Evolutionary conservation across 2,113 vertebrate species (phyloP).

Genomic region (Callaeas wilsoni): DNA sequence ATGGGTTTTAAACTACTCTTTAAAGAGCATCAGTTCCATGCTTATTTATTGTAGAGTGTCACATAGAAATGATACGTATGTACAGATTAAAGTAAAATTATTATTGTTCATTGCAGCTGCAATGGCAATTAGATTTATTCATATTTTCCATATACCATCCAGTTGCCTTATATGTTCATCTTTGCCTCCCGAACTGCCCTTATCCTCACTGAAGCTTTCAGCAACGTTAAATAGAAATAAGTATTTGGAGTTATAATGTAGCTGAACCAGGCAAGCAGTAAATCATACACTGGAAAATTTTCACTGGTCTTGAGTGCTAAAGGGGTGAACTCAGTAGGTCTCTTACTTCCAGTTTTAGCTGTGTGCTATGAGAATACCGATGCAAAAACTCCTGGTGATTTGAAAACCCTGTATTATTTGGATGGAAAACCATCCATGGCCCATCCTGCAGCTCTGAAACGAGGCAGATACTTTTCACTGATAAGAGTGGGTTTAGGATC

Average conservation of each 20-base stretch:
- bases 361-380: not conserved
- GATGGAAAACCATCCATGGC: not conserved
- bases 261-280: not conserved
- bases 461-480: not conserved
- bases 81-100: slow-evolving; percentile 10
- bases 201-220: not conserved
- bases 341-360: not conserved
- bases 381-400: not conserved
- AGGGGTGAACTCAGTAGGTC: not conserved
- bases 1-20: not conserved
- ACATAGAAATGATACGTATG: not conserved
- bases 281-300: not conserved
- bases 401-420: not conserved
- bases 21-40: not conserved
- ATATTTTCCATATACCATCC: slow-evolving; percentile 51
- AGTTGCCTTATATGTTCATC: slow-evolving; percentile 53
- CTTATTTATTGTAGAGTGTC: slow-evolving; percentile 26
- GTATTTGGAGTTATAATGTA: not conserved
- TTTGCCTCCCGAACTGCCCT: slow-evolving; percentile 3
- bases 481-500: not conserved
- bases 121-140: slow-evolving; percentile 27
- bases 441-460: not conserved
- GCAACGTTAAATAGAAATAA: not conserved
- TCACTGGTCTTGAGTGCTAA: not conserved
- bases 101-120: slow-evolving; percentile 3